Evolutionary conservation across 2,888 invertebrate species (phyloP), one percentile per base, ranked within the genome.

Genomic region (Melanargia galathea): DNA sequence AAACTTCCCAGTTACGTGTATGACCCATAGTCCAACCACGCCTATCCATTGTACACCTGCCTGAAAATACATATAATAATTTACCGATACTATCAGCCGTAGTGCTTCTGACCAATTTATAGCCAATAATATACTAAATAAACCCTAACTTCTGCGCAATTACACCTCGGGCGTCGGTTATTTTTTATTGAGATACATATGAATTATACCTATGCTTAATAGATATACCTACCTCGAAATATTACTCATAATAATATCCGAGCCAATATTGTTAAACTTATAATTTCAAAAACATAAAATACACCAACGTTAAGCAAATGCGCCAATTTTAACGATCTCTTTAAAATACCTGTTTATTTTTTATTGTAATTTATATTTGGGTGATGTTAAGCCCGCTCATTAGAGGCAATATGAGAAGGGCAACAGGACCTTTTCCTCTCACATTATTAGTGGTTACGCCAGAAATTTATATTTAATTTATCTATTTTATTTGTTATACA

Each of bases 311-410:
- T 16, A 58, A 13, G 7, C 33, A 20, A 57, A 58, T 35, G 38
- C 3, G 35, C 48, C 8, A 58, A 57, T 48, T 62, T 77, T 78
- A 73, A 76, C 79, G 80, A 79, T 81, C 84, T 82, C 73, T 82
- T 83, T 75, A 49, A 81, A 83, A 86, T 65, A 84, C 86, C 82
- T 87, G 83, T 86, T 89, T 87, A 85, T 85, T 82, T 80, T 85
- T 84, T 82, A 81, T 81, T 78, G 82, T 83, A 86, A 88, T 89
- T 89, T 86, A 83, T 84, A 83, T 87, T 83, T 79, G 82, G 83
- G 80, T 87, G 88, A 89, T 87, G 88, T 86, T 86, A 75, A 81
- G 79, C 79, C 75, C 81, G 81, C 83, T 82, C 87, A 83, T 90
- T 88, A 87, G 40, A 78, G 79, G 75, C 74, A 77, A 73, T 75